A percentile compares a stretch with the other conserved stretches of the same genome.
Evolutionary conservation across 2,888 invertebrate species (phyloP).

Genomic region (Rhodophaea formosa): DNA sequence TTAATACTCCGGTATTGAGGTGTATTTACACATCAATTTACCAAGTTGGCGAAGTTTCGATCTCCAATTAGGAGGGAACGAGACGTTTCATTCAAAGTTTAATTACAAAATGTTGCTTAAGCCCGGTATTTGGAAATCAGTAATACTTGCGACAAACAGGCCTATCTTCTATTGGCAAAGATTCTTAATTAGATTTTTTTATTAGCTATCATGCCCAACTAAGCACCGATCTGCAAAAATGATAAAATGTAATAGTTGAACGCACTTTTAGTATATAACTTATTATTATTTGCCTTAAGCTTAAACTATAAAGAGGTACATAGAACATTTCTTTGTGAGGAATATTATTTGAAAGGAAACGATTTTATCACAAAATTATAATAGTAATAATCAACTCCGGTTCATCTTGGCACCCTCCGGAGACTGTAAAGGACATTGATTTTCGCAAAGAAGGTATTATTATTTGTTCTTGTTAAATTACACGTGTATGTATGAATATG

Average conservation of each 20-base stretch:
- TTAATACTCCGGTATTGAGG: neutral
- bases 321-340: too few relatives aligned
- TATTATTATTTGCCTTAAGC: too few relatives aligned
- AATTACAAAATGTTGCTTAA: slow-evolving; percentile 12
- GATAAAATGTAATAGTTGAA: too few relatives aligned
- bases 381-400: too few relatives aligned
- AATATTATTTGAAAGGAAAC: too few relatives aligned
- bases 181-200: too few relatives aligned
- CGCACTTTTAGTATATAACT: too few relatives aligned
- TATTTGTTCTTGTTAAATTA: neutral
- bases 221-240: too few relatives aligned
- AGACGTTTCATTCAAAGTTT: slow-evolving; percentile 8
- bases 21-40: slow-evolving; percentile 9
- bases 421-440: neutral
- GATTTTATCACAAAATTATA: too few relatives aligned
- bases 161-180: neutral
- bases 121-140: neutral
- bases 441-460: neutral
- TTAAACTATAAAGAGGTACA: too few relatives aligned
- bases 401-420: too few relatives aligned
- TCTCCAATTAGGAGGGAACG: slow-evolving; percentile 8
- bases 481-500: neutral
- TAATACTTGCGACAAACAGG: neutral
- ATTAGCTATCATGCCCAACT: too few relatives aligned
- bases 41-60: slow-evolving; percentile 8